Percentiles rank a stretch among this genome's conserved stretches.
phyloP scores from a whole-genome alignment of 1,140 invertebrate species.

The Elysia chlorotica region DNA sequence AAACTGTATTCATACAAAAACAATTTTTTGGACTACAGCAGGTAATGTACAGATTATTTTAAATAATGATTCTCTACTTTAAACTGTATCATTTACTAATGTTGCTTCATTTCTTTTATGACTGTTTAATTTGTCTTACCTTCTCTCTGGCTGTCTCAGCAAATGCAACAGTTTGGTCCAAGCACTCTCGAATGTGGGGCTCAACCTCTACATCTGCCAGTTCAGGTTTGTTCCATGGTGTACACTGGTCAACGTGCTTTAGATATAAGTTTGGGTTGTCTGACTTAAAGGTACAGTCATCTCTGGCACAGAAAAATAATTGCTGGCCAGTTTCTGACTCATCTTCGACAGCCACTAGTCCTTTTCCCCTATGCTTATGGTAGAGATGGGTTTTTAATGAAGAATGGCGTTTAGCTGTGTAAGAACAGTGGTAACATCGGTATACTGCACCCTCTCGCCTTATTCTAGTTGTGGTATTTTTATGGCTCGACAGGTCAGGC shows the following conservation, averaged over 20 bases:
- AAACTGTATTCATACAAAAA: too few relatives aligned
- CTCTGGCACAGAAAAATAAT: conserved; percentile 46
- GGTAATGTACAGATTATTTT: too few relatives aligned
- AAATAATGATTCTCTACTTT: too few relatives aligned
- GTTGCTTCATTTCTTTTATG: too few relatives aligned
- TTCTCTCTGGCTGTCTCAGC: conserved; percentile 24
- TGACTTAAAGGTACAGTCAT: conserved; percentile 47
- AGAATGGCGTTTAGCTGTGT: conserved; percentile 28
- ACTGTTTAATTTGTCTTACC: too few relatives aligned
- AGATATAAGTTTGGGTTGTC: conserved; percentile 38
- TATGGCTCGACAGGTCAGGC: conserved; percentile 16
- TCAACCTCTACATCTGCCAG: conserved; percentile 30
- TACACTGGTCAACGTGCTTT: conserved; percentile 44
- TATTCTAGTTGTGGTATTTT: neutral
- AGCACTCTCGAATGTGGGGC: conserved; percentile 32
- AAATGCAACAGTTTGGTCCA: conserved; percentile 42
- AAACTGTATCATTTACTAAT: too few relatives aligned
- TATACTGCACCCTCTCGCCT: conserved; percentile 25
- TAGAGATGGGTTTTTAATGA: conserved; percentile 33
- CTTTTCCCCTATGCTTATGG: conserved; percentile 38
- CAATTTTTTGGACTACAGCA: too few relatives aligned
- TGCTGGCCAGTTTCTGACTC: conserved; percentile 38
- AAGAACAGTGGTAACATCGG: conserved; percentile 50
- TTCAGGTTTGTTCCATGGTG: conserved; percentile 39
- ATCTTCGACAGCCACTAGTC: conserved; percentile 43